Percentiles rank a stretch among this genome's conserved stretches.
phyloP scores from a whole-genome alignment of 2,113 vertebrate species.

The Acanthisitta chloris region DNA sequence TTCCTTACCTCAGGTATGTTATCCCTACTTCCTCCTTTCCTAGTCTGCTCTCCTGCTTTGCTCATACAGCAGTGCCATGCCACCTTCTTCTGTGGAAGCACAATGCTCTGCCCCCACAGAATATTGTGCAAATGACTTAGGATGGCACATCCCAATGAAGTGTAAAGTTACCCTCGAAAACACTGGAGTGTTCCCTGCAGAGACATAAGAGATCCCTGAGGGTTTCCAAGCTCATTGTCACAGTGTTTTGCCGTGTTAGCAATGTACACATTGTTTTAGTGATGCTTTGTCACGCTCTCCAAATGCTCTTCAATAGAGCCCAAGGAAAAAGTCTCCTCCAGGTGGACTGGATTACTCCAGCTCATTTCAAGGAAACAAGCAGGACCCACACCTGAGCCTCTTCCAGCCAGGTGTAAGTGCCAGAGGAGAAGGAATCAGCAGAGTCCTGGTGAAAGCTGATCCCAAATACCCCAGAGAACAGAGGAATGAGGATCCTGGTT shows the following conservation, averaged over 20 bases:
- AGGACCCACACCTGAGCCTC: not conserved
- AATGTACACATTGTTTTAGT: not conserved
- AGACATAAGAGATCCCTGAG: not conserved
- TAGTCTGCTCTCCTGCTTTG: not conserved
- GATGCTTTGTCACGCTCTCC: not conserved
- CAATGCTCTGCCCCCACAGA: not conserved
- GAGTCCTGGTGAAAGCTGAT: not conserved
- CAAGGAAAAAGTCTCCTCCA: not conserved
- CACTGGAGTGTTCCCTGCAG: not conserved
- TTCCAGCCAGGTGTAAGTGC: not conserved
- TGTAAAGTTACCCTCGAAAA: not conserved
- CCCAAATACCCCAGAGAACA: not conserved
- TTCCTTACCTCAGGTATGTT: not conserved
- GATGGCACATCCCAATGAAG: not conserved
- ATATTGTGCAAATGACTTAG: not conserved
- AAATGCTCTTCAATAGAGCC: not conserved
- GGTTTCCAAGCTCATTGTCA: not conserved
- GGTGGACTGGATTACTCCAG: not conserved
- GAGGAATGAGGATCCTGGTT: not conserved
- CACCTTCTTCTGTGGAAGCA: not conserved
- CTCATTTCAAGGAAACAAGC: not conserved
- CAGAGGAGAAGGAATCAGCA: not conserved
- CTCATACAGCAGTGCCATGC: fast-evolving
- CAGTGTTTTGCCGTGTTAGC: not conserved
- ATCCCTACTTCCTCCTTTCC: not conserved